Percentiles rank a stretch among this genome's conserved stretches.
Evolutionary conservation across 2,113 vertebrate species (phyloP).

Genomic region (Cheirogaleus medius): DNA sequence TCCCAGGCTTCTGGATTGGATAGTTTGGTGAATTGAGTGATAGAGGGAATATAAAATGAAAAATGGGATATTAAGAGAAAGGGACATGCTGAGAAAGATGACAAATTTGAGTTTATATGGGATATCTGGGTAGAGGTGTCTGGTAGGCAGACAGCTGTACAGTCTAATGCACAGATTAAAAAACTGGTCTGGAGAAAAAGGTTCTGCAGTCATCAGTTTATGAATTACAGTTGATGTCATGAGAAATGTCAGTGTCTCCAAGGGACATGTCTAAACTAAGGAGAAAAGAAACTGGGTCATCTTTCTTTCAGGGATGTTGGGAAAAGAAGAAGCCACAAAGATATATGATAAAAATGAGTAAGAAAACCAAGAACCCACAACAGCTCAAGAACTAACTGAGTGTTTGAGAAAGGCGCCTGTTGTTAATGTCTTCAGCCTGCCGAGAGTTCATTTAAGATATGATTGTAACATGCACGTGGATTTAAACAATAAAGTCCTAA

Average conservation of each 20-base stretch:
- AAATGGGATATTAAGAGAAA: not conserved
- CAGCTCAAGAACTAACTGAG: not conserved
- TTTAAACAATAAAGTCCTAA: not conserved
- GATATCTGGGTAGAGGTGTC: not conserved
- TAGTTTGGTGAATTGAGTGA: not conserved
- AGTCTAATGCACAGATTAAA: not conserved
- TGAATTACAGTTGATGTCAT: not conserved
- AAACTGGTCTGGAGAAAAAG: not conserved
- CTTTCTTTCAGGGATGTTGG: not conserved
- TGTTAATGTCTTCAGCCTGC: not conserved
- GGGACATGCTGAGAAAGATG: not conserved
- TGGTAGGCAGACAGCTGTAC: not conserved
- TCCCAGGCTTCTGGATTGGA: not conserved
- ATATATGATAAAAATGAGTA: not conserved
- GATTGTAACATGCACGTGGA: not conserved
- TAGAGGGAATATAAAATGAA: not conserved
- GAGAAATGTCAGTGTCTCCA: not conserved
- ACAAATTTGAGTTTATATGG: not conserved
- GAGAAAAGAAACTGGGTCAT: not conserved
- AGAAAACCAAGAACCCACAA: not conserved
- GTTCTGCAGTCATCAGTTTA: not conserved
- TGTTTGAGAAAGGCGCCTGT: not conserved
- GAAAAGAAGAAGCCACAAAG: constrained; percentile 11
- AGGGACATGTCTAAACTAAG: not conserved
- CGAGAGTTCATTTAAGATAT: not conserved